Evolutionary conservation across 2,113 vertebrate species (phyloP).

Genomic region (Chaetura pelagica): DNA sequence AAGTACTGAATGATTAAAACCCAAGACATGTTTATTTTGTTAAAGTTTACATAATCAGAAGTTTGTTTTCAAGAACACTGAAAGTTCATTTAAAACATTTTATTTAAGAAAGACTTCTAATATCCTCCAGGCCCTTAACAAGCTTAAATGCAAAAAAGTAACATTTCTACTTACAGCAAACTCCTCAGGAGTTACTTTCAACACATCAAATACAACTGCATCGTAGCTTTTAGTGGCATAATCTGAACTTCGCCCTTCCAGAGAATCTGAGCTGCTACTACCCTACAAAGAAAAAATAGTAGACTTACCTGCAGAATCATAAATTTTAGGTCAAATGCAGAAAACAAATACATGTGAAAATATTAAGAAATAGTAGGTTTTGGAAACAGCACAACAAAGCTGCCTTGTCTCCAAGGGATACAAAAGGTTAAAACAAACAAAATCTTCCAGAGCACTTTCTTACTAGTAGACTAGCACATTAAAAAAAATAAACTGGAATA

Average conservation of each 20-base stretch:
- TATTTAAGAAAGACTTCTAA: not conserved
- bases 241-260: slow-evolving; percentile 90
- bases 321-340: not conserved
- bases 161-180: slow-evolving; percentile 89
- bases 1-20: not conserved
- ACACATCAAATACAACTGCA: slow-evolving; percentile 93
- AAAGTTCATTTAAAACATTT: not conserved
- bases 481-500: not conserved
- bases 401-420: not conserved
- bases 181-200: slow-evolving; percentile 96
- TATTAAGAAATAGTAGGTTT: not conserved
- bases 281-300: slow-evolving; percentile 74
- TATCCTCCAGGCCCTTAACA: not conserved
- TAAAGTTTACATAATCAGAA: not conserved
- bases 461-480: not conserved
- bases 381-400: not conserved
- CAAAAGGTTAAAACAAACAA: not conserved
- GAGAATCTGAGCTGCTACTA: slow-evolving; percentile 95
- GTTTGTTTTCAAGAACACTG: not conserved
- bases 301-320: not conserved
- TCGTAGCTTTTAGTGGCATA: slow-evolving; percentile 95
- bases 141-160: not conserved
- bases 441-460: not conserved
- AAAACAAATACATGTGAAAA: not conserved
- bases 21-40: not conserved